Base-by-base conservation (phyloP, 2,888 invertebrate species). In the Magallana nippona region DNA sequence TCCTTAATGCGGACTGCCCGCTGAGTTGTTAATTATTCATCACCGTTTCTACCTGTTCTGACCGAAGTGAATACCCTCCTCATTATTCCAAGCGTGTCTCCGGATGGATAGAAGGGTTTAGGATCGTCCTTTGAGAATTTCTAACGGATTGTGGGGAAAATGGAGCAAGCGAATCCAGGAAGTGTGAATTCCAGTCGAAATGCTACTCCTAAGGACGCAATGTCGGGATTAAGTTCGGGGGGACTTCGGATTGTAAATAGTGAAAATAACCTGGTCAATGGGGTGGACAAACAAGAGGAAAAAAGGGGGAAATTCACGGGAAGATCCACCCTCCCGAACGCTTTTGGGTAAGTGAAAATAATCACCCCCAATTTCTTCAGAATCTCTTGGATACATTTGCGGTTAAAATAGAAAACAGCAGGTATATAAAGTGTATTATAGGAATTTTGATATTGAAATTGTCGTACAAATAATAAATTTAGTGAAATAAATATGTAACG, bases 281-380 rank as follows among this genome's bases (percentile, higher is more conserved):
- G 78, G 10, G 82, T 58, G 15, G 78, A 82, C 1, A 84, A 85
- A 55, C 81, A 83, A 10, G 84, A 84, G 15, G 81, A 83, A 32
- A 82, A 81, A 8, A 88, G 85, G 81, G 86, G 85, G 27, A 84
- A 86, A 80, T 88, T 88, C 81, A 88, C 88, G 10, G 88, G 88
- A 55, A 86, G 85, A 80, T 87, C 86, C 17, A 88, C 88, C 11
- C 81, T 88, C 17, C 87, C 85, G 78, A 88, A 88, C 83, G 86
- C 88, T 19, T 88, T 88, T 57, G 88, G 88, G 88, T 88, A 86
- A 86, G 88, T 78, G 3, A 55, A 22, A 44, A 44, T 44, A 44
- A 44, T 8, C 44, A 44, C 5, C 1, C 44, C 44, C 44, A 8
- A 44, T 44, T 44, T 44, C 44, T 44, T 44, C 44, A 8, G 44